Evolutionary conservation across 2,797 vertebrate genomes (phyloP).

Genomic region (Tamandua tetradactyla): DNA sequence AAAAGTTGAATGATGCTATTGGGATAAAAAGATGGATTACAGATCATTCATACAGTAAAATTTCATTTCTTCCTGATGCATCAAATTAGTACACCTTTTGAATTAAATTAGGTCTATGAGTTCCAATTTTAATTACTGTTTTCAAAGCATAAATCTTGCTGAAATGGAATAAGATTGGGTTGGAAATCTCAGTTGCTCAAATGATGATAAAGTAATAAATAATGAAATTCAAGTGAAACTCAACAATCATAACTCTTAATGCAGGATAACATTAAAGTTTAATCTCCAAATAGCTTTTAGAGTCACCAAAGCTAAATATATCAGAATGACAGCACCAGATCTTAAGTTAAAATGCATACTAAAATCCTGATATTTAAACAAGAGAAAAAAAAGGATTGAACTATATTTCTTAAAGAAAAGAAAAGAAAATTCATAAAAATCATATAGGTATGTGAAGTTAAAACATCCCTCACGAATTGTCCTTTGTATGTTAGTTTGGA

Average conservation of each 20-base stretch:
- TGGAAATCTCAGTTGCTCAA: conserved; percentile 7
- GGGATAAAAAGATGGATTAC: conserved; percentile 4
- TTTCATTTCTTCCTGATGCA: conserved; percentile 33
- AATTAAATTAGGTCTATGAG: conserved; percentile 50
- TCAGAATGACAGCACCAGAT: background rate
- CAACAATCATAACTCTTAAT: conserved; percentile 38
- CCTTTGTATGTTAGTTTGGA: conserved; percentile 32
- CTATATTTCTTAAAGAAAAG: background rate
- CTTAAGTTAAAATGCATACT: conserved; percentile 37
- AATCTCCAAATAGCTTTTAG: background rate
- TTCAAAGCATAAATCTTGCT: conserved; percentile 53
- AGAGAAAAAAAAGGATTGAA: background rate
- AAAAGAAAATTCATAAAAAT: conserved; percentile 36
- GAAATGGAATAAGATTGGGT: conserved; percentile 25
- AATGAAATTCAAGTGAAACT: conserved; percentile 58
- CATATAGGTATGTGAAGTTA: background rate
- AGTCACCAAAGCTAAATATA: conserved; percentile 3
- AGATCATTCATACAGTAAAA: background rate
- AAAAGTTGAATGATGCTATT: background rate
- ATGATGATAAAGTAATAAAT: background rate
- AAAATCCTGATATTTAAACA: conserved; percentile 41
- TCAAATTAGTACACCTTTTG: conserved; percentile 50
- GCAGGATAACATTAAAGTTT: conserved; percentile 10
- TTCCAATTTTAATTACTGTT: conserved; percentile 14
- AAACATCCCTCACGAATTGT: background rate